Percentiles rank a stretch among this genome's conserved stretches.
phyloP scores from a whole-genome alignment of 30 jellyfish, hydroid and myxozoan genomes.

The Hydra vulgaris region DNA sequence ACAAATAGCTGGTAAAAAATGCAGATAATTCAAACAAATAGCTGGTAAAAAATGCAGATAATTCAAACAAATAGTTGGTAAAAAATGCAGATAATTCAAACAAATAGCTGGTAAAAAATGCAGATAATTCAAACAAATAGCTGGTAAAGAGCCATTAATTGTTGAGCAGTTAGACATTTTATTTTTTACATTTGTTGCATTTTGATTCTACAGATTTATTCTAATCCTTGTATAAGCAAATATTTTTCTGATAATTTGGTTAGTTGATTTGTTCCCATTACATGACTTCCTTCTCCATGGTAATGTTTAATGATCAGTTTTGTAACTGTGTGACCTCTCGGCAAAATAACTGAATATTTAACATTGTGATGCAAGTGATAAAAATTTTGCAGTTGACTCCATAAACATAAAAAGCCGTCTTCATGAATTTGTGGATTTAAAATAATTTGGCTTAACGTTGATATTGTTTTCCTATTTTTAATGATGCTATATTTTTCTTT shows the following conservation, averaged over 20 bases:
- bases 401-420: background rate
- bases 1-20: no score
- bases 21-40: no score
- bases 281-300: background rate
- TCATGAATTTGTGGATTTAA: constrained; percentile 17
- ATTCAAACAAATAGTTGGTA: no score
- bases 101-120: no score
- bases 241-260: background rate
- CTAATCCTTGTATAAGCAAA: constrained; percentile 2
- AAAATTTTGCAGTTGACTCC: background rate
- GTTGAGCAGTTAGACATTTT: no score
- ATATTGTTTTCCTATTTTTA: background rate
- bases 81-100: no score
- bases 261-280: background rate
- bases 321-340: constrained; percentile 15
- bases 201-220: background rate
- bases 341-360: constrained; percentile 34
- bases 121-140: no score
- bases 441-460: background rate
- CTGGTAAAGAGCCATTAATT: no score
- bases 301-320: constrained; percentile 22
- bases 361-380: constrained; percentile 21
- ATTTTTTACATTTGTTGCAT: no score
- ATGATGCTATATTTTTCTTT: background rate
- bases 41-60: no score